Base-by-base conservation (phyloP, 2,797 vertebrate genomes). In the Spatula clypeata region DNA sequence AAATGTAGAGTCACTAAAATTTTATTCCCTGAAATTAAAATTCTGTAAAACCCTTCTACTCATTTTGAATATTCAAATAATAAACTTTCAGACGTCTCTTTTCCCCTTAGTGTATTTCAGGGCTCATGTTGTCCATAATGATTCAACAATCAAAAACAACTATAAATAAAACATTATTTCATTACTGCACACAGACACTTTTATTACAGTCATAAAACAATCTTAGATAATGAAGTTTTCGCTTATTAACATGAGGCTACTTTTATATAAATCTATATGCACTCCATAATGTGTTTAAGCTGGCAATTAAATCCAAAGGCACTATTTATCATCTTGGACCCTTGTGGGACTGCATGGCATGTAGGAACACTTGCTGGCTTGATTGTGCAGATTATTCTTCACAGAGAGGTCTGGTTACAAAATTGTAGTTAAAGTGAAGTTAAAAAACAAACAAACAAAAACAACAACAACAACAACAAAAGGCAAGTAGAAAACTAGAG, bases 111-210 rank as follows among this genome's bases (percentile, higher is more conserved):
- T 76, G 12, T 54, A 26, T 80, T 85, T 88, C 40, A 74, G 38
- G n/a, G 6, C 26, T 80, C 0, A 0, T 2, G 3, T 61, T 83
- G 29, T 86, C 44, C 34, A n/a, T 79, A 86, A 71, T 13, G 32
- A 72, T 90, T 88, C 44, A 80, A 11, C 54, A 83, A 65, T 83
- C 87, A 90, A 94, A 94, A 38, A 3, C 4, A 24, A 72, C 87
- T 91, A 60, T 51, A 89, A 85, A 54, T 69, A 72, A 73, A 86
- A 24, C n/a, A 45, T 65, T 72, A 27, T 45, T 10, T 45, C 75
- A 18, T 83, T 77, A 62, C 38, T 92, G 10, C 60, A 82, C 0
- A 0, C 36, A 73, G 71, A 40, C 47, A 53, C 26, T 96, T 92
- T 67, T 76, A 93, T 77, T 88, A 47, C 29, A 53, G 55, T 29